Conservation (phyloP, 2,797 vertebrate species). For the Acipenser oxyrinchus region DNA sequence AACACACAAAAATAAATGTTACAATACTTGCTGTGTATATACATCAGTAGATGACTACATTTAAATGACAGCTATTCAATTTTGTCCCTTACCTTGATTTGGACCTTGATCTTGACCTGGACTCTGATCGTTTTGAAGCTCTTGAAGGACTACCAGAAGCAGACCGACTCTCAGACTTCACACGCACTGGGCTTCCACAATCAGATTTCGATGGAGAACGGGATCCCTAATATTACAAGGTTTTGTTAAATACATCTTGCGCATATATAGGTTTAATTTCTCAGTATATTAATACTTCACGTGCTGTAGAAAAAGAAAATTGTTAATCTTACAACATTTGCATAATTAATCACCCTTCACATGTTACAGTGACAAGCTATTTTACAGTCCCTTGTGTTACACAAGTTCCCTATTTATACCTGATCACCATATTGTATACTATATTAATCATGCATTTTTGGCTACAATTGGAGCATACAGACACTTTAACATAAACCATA, state of each 20-base stretch:
- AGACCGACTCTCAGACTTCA: conserved; percentile 83
- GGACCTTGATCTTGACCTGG: conserved; percentile 78
- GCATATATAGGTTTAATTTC: conserved; percentile 16
- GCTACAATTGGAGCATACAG: conserved; percentile 82
- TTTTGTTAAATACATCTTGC: conserved; percentile 55
- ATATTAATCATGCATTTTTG: conserved; percentile 82
- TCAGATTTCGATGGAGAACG: conserved; percentile 87
- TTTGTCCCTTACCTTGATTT: conserved; percentile 73
- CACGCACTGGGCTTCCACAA: conserved; percentile 76
- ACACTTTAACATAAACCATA: conserved; percentile 91
- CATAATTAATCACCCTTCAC: conserved; percentile 21
- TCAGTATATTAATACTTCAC: conserved; percentile 21
- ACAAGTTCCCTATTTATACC: conserved; percentile 67
- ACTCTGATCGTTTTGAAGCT: conserved; percentile 77
- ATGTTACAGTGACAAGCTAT: conserved; percentile 29
- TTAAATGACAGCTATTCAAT: conserved; percentile 9
- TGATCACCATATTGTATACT: conserved; percentile 71
- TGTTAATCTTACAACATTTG: conserved; percentile 62
- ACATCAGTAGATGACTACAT: not conserved
- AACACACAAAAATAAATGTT: not conserved
- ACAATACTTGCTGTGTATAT: not conserved
- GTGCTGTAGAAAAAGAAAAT: conserved; percentile 78
- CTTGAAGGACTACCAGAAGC: conserved; percentile 76
- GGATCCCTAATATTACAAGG: conserved; percentile 79
- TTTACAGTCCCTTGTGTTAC: conserved; percentile 59